Evolutionary conservation across 1,140 invertebrate genomes (phyloP), one percentile per base, ranked within the genome.

Genomic region (Asobara japonica): DNA sequence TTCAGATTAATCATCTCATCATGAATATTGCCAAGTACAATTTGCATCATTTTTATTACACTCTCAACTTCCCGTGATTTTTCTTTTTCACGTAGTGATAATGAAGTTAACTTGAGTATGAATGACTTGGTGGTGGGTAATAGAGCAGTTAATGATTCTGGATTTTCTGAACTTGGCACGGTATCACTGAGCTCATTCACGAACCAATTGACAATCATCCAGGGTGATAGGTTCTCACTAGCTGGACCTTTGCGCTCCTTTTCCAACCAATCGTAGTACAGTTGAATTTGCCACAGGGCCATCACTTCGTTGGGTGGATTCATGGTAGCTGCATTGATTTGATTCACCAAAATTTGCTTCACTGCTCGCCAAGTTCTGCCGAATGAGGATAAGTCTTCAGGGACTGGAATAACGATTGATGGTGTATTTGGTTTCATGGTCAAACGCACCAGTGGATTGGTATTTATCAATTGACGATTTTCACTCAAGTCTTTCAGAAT

Each of bases 291-390:
- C 1, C 67, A 69, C 56, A 75, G 72, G 38, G 80, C 74, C 0
- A 87, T 79, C n/a, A 61, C 77, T 69, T 18, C 67, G 27, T 16
- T 77, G 76, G 16, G 77, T 6, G 69, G 62, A 2, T 33, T 22
- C 72, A 73, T 20, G 41, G 13, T 27, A 62, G 79, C n/a, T 6
- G 75, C 56, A 27, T 81, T 81, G 29, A 87, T 79, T 56, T 81
- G 77, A 64, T 84, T 83, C 0, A 83, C 67, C 3, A 86, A 76
- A 4, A 82, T 67, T 70, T 85, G 75, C 61, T 81, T 84, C 10
- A 86, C 64, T 6, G 78, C 66, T 20, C 75, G 61, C 85, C 85
- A 87, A 30, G 76, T 74, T 16, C 71, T 76, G 41, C 83, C 81
- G 25, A 77, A 74, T 13, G 72, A 73, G 71, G 56, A 75, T n/a